Percentiles rank a stretch among this genome's conserved stretches.
Conservation (phyloP, 2,888 invertebrate genomes). For the Chymomyza caudatula region DNA sequence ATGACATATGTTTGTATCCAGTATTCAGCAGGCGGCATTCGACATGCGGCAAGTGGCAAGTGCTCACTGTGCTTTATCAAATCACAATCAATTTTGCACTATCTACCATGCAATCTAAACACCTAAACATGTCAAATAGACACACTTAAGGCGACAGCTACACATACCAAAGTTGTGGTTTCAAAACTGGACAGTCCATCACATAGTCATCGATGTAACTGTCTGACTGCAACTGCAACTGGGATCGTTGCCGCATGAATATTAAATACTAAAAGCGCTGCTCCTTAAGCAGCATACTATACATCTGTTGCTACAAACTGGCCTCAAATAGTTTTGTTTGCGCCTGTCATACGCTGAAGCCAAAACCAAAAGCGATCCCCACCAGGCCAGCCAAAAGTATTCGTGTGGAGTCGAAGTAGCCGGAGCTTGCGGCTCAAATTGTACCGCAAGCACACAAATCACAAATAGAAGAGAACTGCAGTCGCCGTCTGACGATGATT, state of each 20-base stretch:
- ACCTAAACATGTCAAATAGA: slow-evolving; percentile 65
- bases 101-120: slow-evolving; percentile 55
- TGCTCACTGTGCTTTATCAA: slow-evolving; percentile 43
- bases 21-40: neutral
- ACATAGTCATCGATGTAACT: slow-evolving; percentile 30
- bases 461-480: slow-evolving; percentile 33
- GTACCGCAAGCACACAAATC: slow-evolving; percentile 71
- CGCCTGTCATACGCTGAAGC: slow-evolving; percentile 71
- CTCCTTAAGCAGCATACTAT: neutral
- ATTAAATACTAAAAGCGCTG: slow-evolving; percentile 5
- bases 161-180: slow-evolving; percentile 20
- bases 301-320: neutral
- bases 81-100: slow-evolving; percentile 62
- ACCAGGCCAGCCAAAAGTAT: slow-evolving; percentile 47
- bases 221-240: neutral
- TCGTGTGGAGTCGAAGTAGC: slow-evolving; percentile 36
- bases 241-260: neutral
- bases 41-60: neutral
- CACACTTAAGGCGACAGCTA: slow-evolving; percentile 57
- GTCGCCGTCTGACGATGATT: slow-evolving; percentile 20
- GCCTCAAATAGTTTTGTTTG: slow-evolving; percentile 74
- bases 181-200: slow-evolving; percentile 51
- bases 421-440: slow-evolving; percentile 68
- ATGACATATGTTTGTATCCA: neutral
- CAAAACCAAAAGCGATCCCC: slow-evolving; percentile 13